These are phyloP conservation scores for Saturnia japonica DNA, from an alignment of 2,888 invertebrate genomes.

Conservation along the genomic window DNA sequence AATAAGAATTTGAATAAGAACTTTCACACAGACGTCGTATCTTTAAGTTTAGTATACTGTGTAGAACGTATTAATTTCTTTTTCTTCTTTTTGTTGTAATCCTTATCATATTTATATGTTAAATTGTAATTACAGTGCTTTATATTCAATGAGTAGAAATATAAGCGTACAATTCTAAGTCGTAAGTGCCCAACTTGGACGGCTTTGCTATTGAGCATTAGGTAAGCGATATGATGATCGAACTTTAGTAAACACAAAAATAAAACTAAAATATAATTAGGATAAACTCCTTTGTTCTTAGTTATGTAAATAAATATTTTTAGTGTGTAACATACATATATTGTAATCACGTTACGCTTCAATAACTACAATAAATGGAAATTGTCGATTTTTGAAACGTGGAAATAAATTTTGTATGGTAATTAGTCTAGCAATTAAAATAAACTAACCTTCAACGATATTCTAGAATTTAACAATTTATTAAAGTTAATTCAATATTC, in stretches of 20 bases:
- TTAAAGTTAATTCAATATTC: slow-evolving; percentile 54
- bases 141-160: background rate
- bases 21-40: slow-evolving; percentile 11
- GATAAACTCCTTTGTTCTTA: background rate
- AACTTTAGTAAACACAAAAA: too few relatives aligned
- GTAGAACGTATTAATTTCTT: background rate
- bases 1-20: slow-evolving; percentile 11
- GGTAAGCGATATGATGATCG: too few relatives aligned
- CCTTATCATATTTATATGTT: background rate
- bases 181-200: too few relatives aligned
- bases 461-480: slow-evolving; percentile 42
- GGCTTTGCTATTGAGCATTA: too few relatives aligned
- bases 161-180: background rate
- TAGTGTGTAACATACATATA: background rate
- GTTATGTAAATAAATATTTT: background rate
- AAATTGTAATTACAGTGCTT: background rate
- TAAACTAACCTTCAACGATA: slow-evolving; percentile 59
- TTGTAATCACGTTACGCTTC: background rate
- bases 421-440: slow-evolving; percentile 28
- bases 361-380: background rate
- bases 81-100: background rate
- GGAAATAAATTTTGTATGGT: background rate
- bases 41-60: background rate
- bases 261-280: background rate
- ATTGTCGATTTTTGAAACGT: background rate